Conservation (phyloP, 2,113 vertebrate species). For the Alosa alosa region DNA sequence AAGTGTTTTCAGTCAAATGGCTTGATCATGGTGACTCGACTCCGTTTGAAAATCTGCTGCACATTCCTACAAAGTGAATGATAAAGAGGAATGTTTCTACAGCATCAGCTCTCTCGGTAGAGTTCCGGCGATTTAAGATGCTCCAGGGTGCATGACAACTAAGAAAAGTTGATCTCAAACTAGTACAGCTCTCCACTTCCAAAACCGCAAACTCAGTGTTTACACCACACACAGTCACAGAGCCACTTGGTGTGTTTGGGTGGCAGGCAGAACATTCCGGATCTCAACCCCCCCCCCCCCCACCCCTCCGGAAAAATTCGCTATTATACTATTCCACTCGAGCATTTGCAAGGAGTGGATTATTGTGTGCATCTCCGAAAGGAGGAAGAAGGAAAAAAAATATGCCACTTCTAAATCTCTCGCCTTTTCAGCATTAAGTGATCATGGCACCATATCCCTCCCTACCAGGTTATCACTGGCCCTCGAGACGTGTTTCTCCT, state of each 20-base stretch:
- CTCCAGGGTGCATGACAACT: neutral
- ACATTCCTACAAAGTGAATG: too few species aligned
- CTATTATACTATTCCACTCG: neutral
- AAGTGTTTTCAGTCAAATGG: too few species aligned
- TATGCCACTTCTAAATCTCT: neutral
- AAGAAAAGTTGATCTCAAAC: neutral
- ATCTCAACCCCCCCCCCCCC: neutral
- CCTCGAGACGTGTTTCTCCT: constrained; percentile 32
- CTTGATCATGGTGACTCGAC: too few species aligned
- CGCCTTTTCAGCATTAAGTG: neutral
- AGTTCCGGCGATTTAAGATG: neutral
- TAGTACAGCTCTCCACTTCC: neutral
- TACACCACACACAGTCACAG: neutral
- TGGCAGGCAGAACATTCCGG: neutral
- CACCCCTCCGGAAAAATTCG: neutral
- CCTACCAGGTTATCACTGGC: constrained; percentile 44
- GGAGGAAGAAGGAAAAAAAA: neutral
- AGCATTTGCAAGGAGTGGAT: constrained; percentile 3
- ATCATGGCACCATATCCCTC: neutral
- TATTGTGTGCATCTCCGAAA: neutral
- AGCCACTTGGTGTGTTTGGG: neutral
- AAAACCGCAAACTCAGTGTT: neutral
- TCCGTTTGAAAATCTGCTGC: too few species aligned
- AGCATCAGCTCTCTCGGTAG: neutral
- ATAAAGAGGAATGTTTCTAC: neutral